These are phyloP conservation scores for Schizotus pectinicornis DNA, from an alignment of 2,888 invertebrate species.

Conservation along the genomic window DNA sequence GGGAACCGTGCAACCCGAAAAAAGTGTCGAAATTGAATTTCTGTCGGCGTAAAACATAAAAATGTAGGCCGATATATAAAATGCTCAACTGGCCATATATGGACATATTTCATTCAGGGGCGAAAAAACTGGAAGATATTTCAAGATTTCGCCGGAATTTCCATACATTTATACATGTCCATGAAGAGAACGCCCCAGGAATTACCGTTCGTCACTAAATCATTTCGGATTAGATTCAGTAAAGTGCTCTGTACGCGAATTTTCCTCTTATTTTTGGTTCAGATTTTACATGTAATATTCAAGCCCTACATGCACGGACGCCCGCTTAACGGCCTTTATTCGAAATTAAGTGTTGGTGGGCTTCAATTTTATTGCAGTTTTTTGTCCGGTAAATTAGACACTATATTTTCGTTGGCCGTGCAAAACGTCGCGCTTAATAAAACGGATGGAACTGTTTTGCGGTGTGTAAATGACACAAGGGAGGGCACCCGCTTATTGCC, in stretches of 20 bases:
- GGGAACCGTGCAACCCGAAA: slow-evolving; percentile 14
- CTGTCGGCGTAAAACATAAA: slow-evolving; percentile 32
- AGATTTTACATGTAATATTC: slow-evolving; percentile 29
- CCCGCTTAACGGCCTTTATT: slow-evolving; percentile 31
- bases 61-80: slow-evolving; percentile 31
- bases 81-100: slow-evolving; percentile 37
- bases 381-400: slow-evolving; percentile 25
- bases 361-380: slow-evolving; percentile 35
- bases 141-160: slow-evolving; percentile 47
- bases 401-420: slow-evolving; percentile 23
- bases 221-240: slow-evolving; percentile 42
- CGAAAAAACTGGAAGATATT: slow-evolving; percentile 41
- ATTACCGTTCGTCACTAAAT: slow-evolving; percentile 43
- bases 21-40: slow-evolving; percentile 31
- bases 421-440: slow-evolving; percentile 23
- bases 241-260: slow-evolving; percentile 17
- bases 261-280: slow-evolving; percentile 25
- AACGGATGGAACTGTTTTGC: slow-evolving; percentile 18
- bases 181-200: slow-evolving; percentile 38
- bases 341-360: slow-evolving; percentile 34
- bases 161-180: slow-evolving; percentile 49
- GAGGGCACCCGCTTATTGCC: neutral
- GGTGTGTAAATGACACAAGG: slow-evolving; percentile 2
- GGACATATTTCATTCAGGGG: slow-evolving; percentile 41
- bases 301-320: slow-evolving; percentile 26